Base-by-base conservation (phyloP, 2,797 vertebrate species). In the Acipenser oxyrinchus region DNA sequence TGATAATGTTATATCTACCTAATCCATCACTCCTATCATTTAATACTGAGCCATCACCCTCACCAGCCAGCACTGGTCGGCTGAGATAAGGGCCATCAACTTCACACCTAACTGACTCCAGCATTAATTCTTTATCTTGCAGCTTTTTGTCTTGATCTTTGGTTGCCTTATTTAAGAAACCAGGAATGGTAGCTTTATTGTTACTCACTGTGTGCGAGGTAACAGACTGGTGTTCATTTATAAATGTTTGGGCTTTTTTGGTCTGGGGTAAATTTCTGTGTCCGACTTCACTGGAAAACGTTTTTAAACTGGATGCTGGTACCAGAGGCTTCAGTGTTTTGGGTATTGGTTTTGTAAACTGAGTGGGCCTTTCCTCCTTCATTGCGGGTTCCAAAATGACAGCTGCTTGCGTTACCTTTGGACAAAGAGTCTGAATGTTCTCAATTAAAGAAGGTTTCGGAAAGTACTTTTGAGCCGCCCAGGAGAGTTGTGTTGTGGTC, bases 401-500 rank as follows among this genome's bases (percentile, higher is more conserved):
- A 18, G 69, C 13, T 8, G 68, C 74, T 74, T 64, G 77, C 61
- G 63, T 63, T 7, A 7, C 6, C 0, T 60, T 51, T 8, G 48
- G 49, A 8, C n/a, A 7, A 64, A 75, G 70, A 0, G 66, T 64
- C 3, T 70, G 67, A 12, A 76, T 70, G 4, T 49, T 63, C 70
- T 67, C 74, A 1, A 51, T 8, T 2, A 6, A 61, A 58, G 77
- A 74, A 62, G 79, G 60, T 53, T 76, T 71, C 6, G 75, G 66
- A 60, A 78, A 70, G 15, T 1, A 64, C 15, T 73, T 67, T 68
- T 81, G 79, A 52, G 3, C 9, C 37, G 72, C 69, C 64, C 76
- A 82, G 55, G 73, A 61, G 53, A 1, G 11, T 61, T 73, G 15
- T 2, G 71, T 71, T 65, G 70, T 69, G 52, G 63, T 2, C 9